A percentile compares a stretch with the other conserved stretches of the same genome.
These are phyloP conservation scores for Varroa destructor DNA, from an alignment of 1,140 invertebrate genomes.

Conservation along the genomic window DNA sequence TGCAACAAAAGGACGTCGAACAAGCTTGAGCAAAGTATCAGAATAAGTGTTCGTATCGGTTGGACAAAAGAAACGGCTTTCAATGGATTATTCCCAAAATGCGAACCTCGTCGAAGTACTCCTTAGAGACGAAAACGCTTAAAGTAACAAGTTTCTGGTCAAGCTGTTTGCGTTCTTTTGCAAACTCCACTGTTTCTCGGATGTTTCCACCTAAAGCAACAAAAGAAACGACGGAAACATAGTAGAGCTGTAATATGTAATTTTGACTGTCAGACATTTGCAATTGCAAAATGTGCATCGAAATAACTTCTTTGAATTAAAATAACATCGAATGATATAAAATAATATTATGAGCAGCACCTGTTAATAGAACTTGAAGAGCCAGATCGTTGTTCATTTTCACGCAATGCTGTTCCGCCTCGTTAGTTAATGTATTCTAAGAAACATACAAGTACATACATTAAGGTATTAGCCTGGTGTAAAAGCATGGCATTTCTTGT, in stretches of 20 bases:
- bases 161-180: background rate
- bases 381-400: slow-evolving; percentile 20
- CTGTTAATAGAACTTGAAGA: background rate
- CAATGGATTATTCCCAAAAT: too few species aligned
- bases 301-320: too few species aligned
- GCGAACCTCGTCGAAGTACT: slow-evolving; percentile 16
- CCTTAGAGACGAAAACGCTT: background rate
- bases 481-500: background rate
- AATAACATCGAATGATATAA: too few species aligned
- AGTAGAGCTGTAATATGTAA: too few species aligned
- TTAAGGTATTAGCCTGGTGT: background rate
- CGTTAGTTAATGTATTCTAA: slow-evolving; percentile 1
- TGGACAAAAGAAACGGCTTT: background rate
- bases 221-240: background rate
- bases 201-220: slow-evolving; percentile 12
- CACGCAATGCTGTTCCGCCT: background rate
- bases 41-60: background rate
- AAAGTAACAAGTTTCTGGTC: background rate
- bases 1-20: background rate
- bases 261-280: too few species aligned
- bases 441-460: background rate
- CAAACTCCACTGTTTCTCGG: background rate
- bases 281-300: too few species aligned
- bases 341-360: background rate
- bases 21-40: too few species aligned